Percentiles rank a stretch among this genome's conserved stretches.
Conservation (phyloP, 2,113 vertebrate species). For the Rhizomys pruinosus region DNA sequence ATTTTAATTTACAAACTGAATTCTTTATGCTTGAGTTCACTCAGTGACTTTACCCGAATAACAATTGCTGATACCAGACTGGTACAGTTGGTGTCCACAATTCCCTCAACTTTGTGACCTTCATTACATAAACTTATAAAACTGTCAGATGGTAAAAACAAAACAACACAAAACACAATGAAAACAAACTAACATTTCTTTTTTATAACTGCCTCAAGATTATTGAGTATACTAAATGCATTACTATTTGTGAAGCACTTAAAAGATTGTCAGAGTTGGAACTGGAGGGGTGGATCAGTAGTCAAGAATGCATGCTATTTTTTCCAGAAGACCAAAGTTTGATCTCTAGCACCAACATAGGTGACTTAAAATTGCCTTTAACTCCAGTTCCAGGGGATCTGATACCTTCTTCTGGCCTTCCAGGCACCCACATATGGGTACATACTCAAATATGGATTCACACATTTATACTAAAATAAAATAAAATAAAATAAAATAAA, state of each 20-base stretch:
- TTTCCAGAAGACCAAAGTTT: neutral
- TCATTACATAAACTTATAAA: neutral
- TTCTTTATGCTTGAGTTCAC: neutral
- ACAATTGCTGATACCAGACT: neutral
- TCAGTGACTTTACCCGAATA: neutral
- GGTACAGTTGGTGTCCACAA: neutral
- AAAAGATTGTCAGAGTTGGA: neutral
- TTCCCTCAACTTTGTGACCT: neutral
- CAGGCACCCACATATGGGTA: neutral
- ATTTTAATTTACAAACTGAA: constrained; percentile 1
- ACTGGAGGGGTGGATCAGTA: too few species aligned
- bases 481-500: neutral
- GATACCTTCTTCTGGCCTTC: too few species aligned
- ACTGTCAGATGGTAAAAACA: neutral
- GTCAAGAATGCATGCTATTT: neutral
- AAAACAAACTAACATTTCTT: neutral
- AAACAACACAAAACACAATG: too few species aligned
- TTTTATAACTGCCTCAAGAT: neutral
- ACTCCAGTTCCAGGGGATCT: neutral
- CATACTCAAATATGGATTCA: neutral
- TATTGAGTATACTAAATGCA: neutral
- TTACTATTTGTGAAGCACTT: neutral
- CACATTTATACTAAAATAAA: neutral
- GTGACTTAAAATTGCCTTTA: neutral
- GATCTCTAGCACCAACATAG: neutral